phyloP scores from a whole-genome alignment of 2,797 vertebrate species.

The Eulemur rubriventer region DNA sequence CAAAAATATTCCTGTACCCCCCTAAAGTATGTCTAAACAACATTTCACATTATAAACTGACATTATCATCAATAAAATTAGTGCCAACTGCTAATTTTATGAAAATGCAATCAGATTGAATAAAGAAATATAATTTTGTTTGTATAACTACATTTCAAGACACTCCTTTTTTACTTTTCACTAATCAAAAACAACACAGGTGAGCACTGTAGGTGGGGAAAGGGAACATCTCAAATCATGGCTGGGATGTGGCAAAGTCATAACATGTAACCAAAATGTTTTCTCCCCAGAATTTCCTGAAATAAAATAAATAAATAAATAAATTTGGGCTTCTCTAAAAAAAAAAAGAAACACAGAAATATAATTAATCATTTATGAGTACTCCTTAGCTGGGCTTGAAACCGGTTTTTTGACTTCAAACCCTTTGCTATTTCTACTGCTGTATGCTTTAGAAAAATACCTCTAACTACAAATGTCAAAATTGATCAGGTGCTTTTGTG shows the following conservation, averaged over 20 bases:
- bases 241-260: too few species aligned
- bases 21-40: neutral
- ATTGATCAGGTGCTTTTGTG: too few species aligned
- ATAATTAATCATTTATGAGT: neutral
- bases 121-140: neutral
- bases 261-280: too few species aligned
- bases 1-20: neutral
- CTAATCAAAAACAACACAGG: neutral
- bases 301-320: too few species aligned
- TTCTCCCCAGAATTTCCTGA: too few species aligned
- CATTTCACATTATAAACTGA: neutral
- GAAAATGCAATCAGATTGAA: neutral
- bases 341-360: neutral
- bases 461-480: too few species aligned
- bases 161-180: neutral
- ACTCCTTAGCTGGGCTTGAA: neutral
- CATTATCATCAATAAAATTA: neutral
- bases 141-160: neutral
- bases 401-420: too few species aligned
- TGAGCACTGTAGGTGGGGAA: too few species aligned
- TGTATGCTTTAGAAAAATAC: too few species aligned
- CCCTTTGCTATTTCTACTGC: too few species aligned
- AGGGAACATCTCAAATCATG: too few species aligned
- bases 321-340: too few species aligned
- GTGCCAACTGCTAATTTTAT: neutral